Evolutionary conservation across 2,888 invertebrate species (phyloP), one percentile per base, ranked within the genome.

Genomic region (Mycalesis mineus): DNA sequence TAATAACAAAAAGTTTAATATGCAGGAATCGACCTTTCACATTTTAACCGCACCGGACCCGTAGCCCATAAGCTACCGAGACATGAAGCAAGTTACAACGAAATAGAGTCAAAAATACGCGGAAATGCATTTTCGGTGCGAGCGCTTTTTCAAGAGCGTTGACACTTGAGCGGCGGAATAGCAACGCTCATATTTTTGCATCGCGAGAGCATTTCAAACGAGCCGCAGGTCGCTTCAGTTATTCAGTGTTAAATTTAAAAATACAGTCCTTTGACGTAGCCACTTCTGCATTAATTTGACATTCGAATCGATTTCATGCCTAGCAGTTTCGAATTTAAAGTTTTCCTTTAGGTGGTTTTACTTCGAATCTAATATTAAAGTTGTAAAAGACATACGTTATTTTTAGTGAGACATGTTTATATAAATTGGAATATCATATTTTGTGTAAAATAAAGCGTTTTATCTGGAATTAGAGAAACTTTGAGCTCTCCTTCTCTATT

Each of bases 141-240:
- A 47, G 11, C 66, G 68, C 67, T 67, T 69, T 57, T 66, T 62
- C 51, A 47, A 37, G 36, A 29, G 36, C 36, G 51, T 55, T 51
- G 44, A 47, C 33, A 47, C 41, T 51, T 22, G 37, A 49, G 15
- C 41, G 33, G 13, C 42, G 14, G 17, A 49, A 57, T 49, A 33
- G 44, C 40, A 53, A 45, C 44, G 57, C 44, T 49, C 52, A 62
- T 62, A 61, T 64, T 62, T 65, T 55, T 58, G 54, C 62, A 59
- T 41, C 22, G 56, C 15, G 53, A 60, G 59, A 54, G 57, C 60
- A 50, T 55, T 57, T 54, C 48, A 61, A 57, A 56, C 39, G 54
- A 40, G 55, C 42, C 51, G 33, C 49, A 61, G 60, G 57, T 59
- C 63, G 57, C 53, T 61, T 60, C 48, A 54, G 55, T 53, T 64